Conservation (phyloP, 2,888 invertebrate genomes). For the Clunio marinus region DNA sequence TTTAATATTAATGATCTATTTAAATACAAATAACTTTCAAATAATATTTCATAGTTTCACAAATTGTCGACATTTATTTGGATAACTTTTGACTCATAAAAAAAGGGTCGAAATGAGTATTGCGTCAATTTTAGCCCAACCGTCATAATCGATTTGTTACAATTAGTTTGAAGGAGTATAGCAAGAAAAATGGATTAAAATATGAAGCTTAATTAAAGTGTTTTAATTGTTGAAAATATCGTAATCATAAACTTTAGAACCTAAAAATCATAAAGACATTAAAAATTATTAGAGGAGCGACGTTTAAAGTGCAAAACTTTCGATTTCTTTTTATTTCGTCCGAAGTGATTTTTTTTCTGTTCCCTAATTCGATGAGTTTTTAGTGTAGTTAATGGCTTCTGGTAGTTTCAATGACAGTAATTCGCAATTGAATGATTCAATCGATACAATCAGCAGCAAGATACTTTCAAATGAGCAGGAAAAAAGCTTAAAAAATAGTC, state of each 20-base stretch:
- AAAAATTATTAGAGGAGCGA: neutral
- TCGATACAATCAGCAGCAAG: neutral
- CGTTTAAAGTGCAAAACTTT: constrained; percentile 18
- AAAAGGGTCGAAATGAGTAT: no score
- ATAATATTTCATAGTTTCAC: no score
- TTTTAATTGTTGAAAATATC: constrained; percentile 21
- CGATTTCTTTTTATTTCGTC: constrained; percentile 21
- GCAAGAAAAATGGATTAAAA: constrained; percentile 24
- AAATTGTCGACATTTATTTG: no score
- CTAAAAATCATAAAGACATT: neutral
- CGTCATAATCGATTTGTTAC: no score
- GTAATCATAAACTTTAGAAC: constrained; percentile 10
- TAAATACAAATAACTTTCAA: no score
- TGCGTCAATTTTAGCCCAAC: no score
- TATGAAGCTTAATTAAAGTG: constrained; percentile 10
- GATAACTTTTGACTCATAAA: no score
- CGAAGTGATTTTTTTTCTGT: constrained; percentile 8
- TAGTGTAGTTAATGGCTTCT: constrained; percentile 28
- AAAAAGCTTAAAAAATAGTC: constrained; percentile 15
- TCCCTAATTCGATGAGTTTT: constrained; percentile 24
- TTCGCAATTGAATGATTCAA: neutral
- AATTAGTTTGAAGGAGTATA: neutral
- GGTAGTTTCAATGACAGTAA: constrained; percentile 4
- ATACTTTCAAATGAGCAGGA: constrained; percentile 27
- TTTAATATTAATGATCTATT: no score